Evolutionary conservation across 2,888 invertebrate species (phyloP), one percentile per base, ranked within the genome.

Genomic region (Phlogophora meticulosa): DNA sequence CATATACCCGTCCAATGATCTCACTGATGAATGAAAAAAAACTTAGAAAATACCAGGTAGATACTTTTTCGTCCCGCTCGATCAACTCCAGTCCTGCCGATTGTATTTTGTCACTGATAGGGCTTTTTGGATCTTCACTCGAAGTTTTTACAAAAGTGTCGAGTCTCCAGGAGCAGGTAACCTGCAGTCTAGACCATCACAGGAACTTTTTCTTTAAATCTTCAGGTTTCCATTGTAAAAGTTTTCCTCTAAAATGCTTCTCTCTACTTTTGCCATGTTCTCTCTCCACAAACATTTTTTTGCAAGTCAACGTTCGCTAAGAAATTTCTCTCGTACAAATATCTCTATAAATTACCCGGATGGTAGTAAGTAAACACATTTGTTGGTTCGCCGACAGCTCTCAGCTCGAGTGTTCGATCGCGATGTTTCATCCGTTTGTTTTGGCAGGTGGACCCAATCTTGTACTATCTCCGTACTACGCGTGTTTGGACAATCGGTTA

Each of bases 391-490:
- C 51, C 79, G 70, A 80, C 74, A 76, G 62, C 70, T 53, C 72
- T 61, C 59, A 28, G 28, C 28, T 28, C 59, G 52, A 60, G 51
- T 66, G 63, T 55, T 73, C 70, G 71, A 66, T 58, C 63, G 52
- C 55, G 46, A 61, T 67, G 69, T 57, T 62, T 60, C 63, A 67
- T 75, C 51, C 87, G 90, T 92, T 93, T 93, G 80, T 93, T 93
- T 88, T 91, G 90, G 88, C 93, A 93, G 93, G 85, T 92, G 93
- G 84, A 82, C 75, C 76, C 83, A 79, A 63, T 63, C 80, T 58
- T 67, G 46, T 40, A 52, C 59, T 53, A 56, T 66, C 71, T 51
- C 68, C 46, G 55, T 63, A 62, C 60, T 57, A 66, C 43, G 46
- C 43, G 38, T 78, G 62, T 73, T 80, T 77, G 42, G 51, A 60